Evolutionary conservation across 2,113 vertebrate genomes (phyloP), one percentile per base, ranked within the genome.

Genomic region (Phasianus colchicus): DNA sequence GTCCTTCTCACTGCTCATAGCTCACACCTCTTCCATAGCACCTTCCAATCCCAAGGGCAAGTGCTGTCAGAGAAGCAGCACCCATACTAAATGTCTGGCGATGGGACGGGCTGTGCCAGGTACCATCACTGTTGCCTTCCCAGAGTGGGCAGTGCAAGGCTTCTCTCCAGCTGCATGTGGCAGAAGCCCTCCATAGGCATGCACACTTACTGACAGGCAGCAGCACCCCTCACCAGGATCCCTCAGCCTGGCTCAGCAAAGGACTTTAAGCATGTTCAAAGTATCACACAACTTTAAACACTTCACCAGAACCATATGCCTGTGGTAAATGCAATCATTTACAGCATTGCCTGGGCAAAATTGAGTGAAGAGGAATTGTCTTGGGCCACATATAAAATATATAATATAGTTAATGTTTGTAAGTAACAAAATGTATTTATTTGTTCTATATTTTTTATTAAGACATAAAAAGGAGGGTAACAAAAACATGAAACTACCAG

Each of bases 21-120:
- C 8, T 82, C 1, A 0, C 19, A 13, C 48, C 22, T 64, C 30
- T 70, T 40, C 42, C 42, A 30, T 1, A 67, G 20, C 7, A n/a
- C 13, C 29, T 42, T 24, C 8, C 1, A 1, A 29, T 38, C 21
- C 21, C 21, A 13, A 55, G 24, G 48, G 27, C 36, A 47, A 18
- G 11, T 48, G 17, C n/a, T 83, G 17, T 11, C 29, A 34, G 14
- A 34, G 27, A 22, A 76, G 52, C 11, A 3, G 43, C 36, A 88
- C 6, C 20, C 61, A 6, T 21, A 34, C 15, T 61, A 14, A 61
- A 29, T 29, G 5, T 40, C 42, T 3, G 1, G 20, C 38, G 13
- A 50, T 27, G 32, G 9, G 2, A 11, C 24, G 27, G 14, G 29
- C 50, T 84, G 55, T 34, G n/a, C 43, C 36, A 4, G 3, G 18